phyloP scores from a whole-genome alignment of 2,888 invertebrate species.

The Noctua comes region DNA sequence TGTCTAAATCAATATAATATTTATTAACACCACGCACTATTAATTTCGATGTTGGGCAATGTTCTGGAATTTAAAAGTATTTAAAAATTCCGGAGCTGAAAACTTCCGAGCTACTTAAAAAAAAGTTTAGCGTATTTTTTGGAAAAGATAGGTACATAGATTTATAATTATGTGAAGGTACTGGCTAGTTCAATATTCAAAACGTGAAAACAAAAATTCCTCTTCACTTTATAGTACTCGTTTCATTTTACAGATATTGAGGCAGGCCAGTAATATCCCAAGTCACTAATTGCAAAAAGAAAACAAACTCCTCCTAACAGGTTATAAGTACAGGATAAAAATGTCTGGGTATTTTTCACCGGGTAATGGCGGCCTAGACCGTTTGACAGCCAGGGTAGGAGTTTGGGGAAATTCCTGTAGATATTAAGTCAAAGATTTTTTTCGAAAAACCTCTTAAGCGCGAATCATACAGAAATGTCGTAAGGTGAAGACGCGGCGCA shows the following conservation, averaged over 20 bases:
- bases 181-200: background rate
- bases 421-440: background rate
- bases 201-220: background rate
- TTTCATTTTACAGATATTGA: conserved; percentile 52
- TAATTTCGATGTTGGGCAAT: background rate
- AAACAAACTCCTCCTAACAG: conserved; percentile 74
- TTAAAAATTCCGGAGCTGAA: no score
- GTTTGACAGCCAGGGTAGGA: conserved; percentile 72
- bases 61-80: background rate
- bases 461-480: no score
- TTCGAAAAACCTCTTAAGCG: background rate
- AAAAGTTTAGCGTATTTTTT: background rate
- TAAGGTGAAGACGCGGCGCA: no score
- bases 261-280: conserved; percentile 58
- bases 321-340: conserved; percentile 82
- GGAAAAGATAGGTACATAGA: background rate
- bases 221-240: background rate
- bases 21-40: background rate
- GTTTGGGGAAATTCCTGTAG: conserved; percentile 20
- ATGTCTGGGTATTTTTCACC: conserved; percentile 83
- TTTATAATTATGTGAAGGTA: background rate
- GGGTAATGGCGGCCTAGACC: conserved; percentile 76
- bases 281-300: conserved; percentile 76
- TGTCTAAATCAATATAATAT: background rate
- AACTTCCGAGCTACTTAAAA: background rate